Conservation (phyloP, 2,797 vertebrate genomes). For the Gambelia wislizenii region DNA sequence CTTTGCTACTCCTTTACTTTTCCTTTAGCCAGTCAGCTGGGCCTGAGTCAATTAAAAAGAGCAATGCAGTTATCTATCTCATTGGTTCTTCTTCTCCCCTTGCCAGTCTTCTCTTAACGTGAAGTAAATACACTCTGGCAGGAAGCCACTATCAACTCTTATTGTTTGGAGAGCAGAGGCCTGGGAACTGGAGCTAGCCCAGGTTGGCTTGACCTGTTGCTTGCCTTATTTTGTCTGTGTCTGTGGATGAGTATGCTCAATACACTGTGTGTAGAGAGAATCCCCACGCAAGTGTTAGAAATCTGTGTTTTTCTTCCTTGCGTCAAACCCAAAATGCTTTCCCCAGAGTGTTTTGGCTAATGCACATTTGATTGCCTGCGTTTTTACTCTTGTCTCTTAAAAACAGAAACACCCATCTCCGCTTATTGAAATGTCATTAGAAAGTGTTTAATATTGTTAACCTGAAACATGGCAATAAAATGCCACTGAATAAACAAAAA, state of each 20-base stretch:
- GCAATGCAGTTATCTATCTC: fast-evolving
- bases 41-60: background rate
- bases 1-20: background rate
- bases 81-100: background rate
- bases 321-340: fast-evolving
- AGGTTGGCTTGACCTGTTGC: background rate
- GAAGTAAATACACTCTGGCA: fast-evolving
- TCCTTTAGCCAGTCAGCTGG: background rate
- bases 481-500: constrained; percentile 9
- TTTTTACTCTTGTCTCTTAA: constrained; percentile 47
- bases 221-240: background rate
- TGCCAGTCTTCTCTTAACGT: background rate
- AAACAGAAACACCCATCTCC: constrained; percentile 57
- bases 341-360: constrained; percentile 38
- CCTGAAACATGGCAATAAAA: constrained; percentile 45
- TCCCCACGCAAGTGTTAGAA: fast-evolving
- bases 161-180: background rate
- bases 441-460: constrained; percentile 64
- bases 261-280: background rate
- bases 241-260: fast-evolving
- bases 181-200: background rate
- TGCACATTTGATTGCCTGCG: constrained; percentile 46
- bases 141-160: background rate
- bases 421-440: constrained; percentile 68
- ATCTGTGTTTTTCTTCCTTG: background rate